Evolutionary conservation across 2,113 vertebrate species (phyloP).

Genomic region (Toxotes jaculatrix): DNA sequence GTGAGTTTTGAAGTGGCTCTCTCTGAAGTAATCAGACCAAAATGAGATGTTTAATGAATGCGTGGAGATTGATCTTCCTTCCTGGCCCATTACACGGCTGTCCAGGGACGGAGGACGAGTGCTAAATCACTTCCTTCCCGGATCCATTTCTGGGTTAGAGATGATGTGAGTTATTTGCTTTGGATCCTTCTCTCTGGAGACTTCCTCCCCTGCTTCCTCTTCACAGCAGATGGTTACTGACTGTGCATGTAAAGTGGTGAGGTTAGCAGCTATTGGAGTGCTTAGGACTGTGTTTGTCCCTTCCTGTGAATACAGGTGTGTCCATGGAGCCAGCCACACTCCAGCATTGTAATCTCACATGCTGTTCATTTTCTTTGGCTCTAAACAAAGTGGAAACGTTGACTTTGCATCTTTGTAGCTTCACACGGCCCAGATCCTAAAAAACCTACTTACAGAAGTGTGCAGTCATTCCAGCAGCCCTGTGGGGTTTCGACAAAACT

Average conservation of each 20-base stretch:
- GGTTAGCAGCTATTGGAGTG: constrained; percentile 34
- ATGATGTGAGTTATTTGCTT: constrained; percentile 53
- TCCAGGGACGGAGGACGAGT: constrained; percentile 15
- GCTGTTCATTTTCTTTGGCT: constrained; percentile 26
- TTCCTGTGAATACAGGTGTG: constrained; percentile 62
- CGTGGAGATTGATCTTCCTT: constrained; percentile 13
- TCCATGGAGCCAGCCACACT: not conserved
- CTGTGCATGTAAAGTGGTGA: constrained; percentile 34
- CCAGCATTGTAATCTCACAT: not conserved
- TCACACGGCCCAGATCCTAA: constrained; percentile 20
- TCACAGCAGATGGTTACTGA: constrained; percentile 49
- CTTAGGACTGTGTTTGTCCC: not conserved
- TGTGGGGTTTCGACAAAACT: not conserved
- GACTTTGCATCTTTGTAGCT: constrained; percentile 48
- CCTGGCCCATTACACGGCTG: not conserved
- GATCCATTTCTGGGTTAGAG: constrained; percentile 38
- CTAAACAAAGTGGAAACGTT: constrained; percentile 26
- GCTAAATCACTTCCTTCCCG: constrained; percentile 63
- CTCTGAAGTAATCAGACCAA: not conserved
- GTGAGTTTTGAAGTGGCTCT: not conserved
- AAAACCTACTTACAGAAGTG: constrained; percentile 2
- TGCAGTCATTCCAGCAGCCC: not conserved
- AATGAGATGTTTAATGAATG: constrained; percentile 4
- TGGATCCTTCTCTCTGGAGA: constrained; percentile 38
- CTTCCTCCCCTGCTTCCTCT: constrained; percentile 47